A percentile compares a stretch with the other conserved stretches of the same genome.
Evolutionary conservation across 2,113 vertebrate species (phyloP).

Genomic region (Mungos mungo): DNA sequence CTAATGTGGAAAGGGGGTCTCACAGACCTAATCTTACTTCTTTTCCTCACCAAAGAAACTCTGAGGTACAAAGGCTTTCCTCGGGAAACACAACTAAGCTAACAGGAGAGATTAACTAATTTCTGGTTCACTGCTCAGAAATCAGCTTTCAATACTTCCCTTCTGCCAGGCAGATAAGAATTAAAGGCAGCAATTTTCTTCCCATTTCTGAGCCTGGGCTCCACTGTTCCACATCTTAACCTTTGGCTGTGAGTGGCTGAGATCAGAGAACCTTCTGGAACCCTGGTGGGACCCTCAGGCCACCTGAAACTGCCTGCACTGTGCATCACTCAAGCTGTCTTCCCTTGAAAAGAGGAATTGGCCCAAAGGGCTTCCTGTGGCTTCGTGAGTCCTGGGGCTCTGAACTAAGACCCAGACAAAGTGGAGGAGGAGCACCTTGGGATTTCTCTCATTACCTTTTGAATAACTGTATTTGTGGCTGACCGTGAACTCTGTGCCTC

Average conservation of each 20-base stretch:
- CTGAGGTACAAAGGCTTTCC: not conserved
- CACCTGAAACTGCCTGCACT: not conserved
- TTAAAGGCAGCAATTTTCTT: not conserved
- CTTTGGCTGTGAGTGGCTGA: not conserved
- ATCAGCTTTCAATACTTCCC: not conserved
- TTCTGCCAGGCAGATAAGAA: constrained; percentile 34
- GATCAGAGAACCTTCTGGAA: not conserved
- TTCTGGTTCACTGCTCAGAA: constrained; percentile 55
- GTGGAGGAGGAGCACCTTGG: not conserved
- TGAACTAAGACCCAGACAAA: not conserved
- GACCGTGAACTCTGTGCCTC: not conserved
- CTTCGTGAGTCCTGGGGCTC: not conserved
- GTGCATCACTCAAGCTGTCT: not conserved
- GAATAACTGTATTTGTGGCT: not conserved
- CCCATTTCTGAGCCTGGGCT: not conserved
- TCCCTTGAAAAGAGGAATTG: not conserved
- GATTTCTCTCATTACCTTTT: not conserved
- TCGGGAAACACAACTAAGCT: not conserved
- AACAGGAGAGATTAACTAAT: constrained; percentile 34
- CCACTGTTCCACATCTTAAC: not conserved
- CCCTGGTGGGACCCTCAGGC: not conserved
- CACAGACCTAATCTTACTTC: not conserved
- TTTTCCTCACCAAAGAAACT: not conserved
- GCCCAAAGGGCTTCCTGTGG: not conserved
- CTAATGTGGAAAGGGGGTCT: not conserved